phyloP scores from a whole-genome alignment of 2,888 invertebrate species.

The Drosophila histrio region DNA sequence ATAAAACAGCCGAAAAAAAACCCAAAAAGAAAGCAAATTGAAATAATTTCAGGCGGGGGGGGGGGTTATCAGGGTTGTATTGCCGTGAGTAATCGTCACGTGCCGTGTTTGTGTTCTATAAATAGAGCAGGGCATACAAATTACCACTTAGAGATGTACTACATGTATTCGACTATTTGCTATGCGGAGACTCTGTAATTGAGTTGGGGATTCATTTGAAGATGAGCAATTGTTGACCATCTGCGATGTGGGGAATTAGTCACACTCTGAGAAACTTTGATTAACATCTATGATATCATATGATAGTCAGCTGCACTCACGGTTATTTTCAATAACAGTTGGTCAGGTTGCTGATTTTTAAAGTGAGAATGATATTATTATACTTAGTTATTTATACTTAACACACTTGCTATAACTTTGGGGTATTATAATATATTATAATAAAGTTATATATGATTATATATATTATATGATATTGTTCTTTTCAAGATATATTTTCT shows the following conservation, averaged over 20 bases:
- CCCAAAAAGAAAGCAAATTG: conserved; percentile 1
- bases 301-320: conserved; percentile 2
- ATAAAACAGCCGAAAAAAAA: conserved; percentile 8
- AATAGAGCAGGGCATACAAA: conserved; percentile 55
- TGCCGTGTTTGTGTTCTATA: conserved; percentile 71
- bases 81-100: conserved; percentile 81
- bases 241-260: neutral
- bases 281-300: conserved; percentile 26
- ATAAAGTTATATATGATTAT: too few species aligned
- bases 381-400: neutral
- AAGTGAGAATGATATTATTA: neutral
- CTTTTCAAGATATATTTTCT: too few species aligned
- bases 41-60: neutral
- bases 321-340: neutral
- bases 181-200: conserved; percentile 24
- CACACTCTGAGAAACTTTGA: conserved; percentile 20
- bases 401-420: too few species aligned
- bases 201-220: conserved; percentile 21
- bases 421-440: too few species aligned
- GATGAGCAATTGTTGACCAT: conserved; percentile 33
- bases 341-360: neutral
- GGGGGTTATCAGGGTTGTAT: conserved; percentile 2
- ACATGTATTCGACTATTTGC: neutral
- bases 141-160: neutral
- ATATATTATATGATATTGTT: too few species aligned